Evolutionary conservation across 2,113 vertebrate genomes (phyloP), one percentile per base, ranked within the genome.

Genomic region (Hyperoodon ampullatus): DNA sequence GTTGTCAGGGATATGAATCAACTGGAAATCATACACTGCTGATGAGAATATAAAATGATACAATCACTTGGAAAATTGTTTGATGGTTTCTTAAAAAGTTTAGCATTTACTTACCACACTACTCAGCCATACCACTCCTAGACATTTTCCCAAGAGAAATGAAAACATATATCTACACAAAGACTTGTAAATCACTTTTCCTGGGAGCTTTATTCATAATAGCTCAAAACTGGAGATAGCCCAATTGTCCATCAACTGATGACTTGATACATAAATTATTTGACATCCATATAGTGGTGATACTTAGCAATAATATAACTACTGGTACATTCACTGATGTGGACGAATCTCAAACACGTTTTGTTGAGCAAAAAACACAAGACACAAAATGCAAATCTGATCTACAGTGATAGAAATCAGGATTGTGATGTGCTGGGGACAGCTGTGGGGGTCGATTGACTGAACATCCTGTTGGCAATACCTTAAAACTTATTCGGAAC

Each of bases 311-410:
- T 50, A 53, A 42, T 3, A 5, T 13, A n/a, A 13, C 42, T n/a
- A 35, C 21, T 3, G 42, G 6, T 13, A 61, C 3, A 5, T 16
- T 8, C 53, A 15, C 24, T n/a, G 24, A 47, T 1, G 0, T 14
- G 39, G 23, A 60, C 30, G 13, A 60, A n/a, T 75, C 58, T 94
- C 50, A 44, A 6, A 66, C 58, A 35, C 6, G 19, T 35, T 53
- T 9, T 21, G n/a, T 44, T 55, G 85, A 65, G 50, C 53, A 60
- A 33, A 33, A 77, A 68, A 16, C 15, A 53, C 19, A 21, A 53
- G 44, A 28, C 14, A 8, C 10, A 68, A 39, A 60, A n/a, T 16
- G 24, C 28, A 16, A 16, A 39, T 42, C 24, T 58, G 42, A 66
- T 16, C 78, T 6, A n/a, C 8, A 55, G 30, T 15, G 13, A 35